Evolutionary conservation across 2,797 vertebrate species (phyloP).

Genomic region (Avahi laniger): DNA sequence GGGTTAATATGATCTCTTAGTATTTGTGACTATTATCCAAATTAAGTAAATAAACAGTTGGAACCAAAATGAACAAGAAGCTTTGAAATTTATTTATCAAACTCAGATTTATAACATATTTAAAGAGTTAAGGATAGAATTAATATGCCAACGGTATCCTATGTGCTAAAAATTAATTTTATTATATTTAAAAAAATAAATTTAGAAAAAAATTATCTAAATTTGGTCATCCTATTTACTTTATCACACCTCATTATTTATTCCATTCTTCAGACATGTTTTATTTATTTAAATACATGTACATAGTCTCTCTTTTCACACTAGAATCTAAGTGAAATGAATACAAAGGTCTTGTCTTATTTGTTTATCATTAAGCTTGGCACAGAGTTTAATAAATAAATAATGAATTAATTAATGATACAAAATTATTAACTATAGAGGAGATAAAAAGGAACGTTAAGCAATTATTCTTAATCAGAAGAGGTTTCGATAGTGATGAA

Average conservation of each 20-base stretch:
- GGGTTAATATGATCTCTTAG: neutral
- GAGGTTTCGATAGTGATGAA: neutral
- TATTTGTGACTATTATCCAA: neutral
- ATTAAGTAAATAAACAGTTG: neutral
- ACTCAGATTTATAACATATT: neutral
- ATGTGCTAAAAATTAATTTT: slow-evolving; percentile 5
- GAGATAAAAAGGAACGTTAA: neutral
- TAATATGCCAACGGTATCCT: neutral
- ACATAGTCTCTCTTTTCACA: neutral
- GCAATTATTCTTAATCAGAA: neutral
- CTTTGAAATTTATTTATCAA: neutral
- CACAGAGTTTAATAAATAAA: neutral
- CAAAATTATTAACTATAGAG: neutral
- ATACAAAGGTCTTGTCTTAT: neutral
- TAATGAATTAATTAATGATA: neutral
- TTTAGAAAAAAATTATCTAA: neutral
- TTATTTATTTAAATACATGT: slow-evolving; percentile 5
- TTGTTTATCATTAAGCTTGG: neutral
- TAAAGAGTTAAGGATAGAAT: neutral
- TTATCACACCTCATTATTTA: neutral
- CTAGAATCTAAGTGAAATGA: neutral
- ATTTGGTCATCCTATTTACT: neutral
- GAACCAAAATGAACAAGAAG: neutral
- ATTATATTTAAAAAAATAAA: neutral
- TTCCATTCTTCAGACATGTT: neutral